Conservation (phyloP, 2,113 vertebrate genomes). For the Felis chaus region DNA sequence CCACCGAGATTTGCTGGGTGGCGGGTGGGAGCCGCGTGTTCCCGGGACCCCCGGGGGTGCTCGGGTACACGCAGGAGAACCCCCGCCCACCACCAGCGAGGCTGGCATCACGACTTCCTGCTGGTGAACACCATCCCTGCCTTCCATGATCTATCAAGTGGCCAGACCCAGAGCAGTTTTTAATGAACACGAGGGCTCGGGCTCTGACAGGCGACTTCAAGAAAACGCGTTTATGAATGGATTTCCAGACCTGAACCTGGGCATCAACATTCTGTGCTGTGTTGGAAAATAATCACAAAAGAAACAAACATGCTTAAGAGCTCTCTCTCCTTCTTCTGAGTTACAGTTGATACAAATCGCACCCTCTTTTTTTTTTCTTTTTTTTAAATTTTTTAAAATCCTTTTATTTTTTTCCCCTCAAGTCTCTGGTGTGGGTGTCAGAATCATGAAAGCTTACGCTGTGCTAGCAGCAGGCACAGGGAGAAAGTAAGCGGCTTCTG, state of each 20-base stretch:
- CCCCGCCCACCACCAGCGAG: rapidly evolving
- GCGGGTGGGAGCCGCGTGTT: rapidly evolving
- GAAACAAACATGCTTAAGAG: constrained; percentile 46
- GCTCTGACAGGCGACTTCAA: background rate
- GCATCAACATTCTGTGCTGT: background rate
- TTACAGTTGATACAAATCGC: constrained; percentile 42
- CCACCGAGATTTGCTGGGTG: rapidly evolving
- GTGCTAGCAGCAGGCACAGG: constrained; percentile 75
- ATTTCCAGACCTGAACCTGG: background rate
- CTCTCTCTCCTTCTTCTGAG: constrained; percentile 13
- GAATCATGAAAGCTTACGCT: constrained; percentile 66
- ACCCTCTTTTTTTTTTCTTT: constrained; percentile 71
- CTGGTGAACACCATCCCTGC: rapidly evolving
- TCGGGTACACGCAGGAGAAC: background rate
- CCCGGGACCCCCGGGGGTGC: rapidly evolving
- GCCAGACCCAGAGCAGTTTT: background rate
- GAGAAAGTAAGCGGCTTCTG: constrained; percentile 75
- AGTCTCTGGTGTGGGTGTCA: constrained; percentile 80
- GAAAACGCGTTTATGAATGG: rapidly evolving
- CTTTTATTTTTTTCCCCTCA: constrained; percentile 61
- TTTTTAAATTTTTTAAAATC: constrained; percentile 31
- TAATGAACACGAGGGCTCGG: background rate
- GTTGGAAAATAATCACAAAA: constrained; percentile 8
- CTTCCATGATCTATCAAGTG: rapidly evolving
- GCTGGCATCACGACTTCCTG: background rate